Conservation (phyloP, 2,797 vertebrate genomes). For the Todus mexicanus region DNA sequence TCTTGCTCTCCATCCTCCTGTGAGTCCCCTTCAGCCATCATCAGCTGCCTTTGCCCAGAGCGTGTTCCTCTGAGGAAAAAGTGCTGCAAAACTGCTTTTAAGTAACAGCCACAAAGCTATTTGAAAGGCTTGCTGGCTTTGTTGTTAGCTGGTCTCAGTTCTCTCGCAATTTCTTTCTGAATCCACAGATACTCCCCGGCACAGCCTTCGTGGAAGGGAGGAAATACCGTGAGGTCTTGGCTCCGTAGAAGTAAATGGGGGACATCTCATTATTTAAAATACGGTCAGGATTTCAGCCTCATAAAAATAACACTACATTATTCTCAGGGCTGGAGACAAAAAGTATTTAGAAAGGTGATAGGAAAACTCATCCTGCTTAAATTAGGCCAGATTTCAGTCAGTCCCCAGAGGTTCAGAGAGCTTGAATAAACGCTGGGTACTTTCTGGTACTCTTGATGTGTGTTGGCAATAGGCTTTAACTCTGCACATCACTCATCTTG, state of each 20-base stretch:
- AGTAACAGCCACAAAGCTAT: background rate
- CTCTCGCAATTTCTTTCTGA: background rate
- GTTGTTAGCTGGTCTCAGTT: background rate
- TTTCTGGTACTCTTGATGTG: conserved; percentile 25
- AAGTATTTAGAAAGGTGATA: conserved; percentile 5
- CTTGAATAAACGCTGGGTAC: conserved; percentile 15
- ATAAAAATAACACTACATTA: conserved; percentile 11
- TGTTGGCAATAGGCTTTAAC: conserved; percentile 54
- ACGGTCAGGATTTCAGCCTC: conserved; percentile 1
- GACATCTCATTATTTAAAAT: conserved; percentile 39
- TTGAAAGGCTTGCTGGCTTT: conserved; percentile 13
- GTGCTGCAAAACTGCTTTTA: background rate
- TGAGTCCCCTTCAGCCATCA: background rate
- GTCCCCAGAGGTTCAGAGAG: conserved; percentile 41
- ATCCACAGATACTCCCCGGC: background rate
- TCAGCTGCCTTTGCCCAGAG: accelerated
- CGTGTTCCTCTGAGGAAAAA: background rate
- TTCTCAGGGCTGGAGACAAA: conserved; percentile 23
- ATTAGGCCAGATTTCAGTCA: conserved; percentile 38
- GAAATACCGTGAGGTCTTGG: background rate
- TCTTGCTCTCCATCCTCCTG: background rate
- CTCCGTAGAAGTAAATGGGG: background rate
- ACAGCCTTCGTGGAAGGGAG: background rate
- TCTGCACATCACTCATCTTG: conserved; percentile 63
- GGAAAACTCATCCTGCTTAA: conserved; percentile 38